A percentile compares a stretch with the other conserved stretches of the same genome.
Conservation (phyloP, 2,113 vertebrate genomes). For the Stegostoma tigrinum region DNA sequence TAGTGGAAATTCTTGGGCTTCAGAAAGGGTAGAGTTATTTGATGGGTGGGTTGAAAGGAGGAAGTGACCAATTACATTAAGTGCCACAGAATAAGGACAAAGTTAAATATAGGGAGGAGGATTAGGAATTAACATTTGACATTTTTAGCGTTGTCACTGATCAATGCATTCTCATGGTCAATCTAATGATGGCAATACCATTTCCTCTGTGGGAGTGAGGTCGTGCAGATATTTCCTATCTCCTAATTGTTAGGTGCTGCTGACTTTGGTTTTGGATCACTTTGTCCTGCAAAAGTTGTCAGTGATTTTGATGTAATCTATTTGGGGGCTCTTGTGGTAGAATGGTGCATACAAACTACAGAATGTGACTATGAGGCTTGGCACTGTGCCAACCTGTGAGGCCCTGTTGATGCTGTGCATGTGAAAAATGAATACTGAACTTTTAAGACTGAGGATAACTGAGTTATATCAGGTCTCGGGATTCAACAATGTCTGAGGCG, state of each 20-base stretch:
- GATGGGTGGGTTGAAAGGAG: too few species aligned
- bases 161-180: background rate
- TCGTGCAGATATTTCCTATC: too few species aligned
- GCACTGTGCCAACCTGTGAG: background rate
- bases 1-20: background rate
- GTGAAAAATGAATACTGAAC: too few species aligned
- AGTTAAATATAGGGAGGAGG: background rate
- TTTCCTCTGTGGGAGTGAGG: too few species aligned
- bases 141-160: background rate
- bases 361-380: background rate
- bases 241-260: too few species aligned
- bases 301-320: background rate
- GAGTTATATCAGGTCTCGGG: too few species aligned
- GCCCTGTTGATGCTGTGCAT: too few species aligned
- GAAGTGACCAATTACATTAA: background rate
- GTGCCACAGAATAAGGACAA: background rate
- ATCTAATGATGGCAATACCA: background rate
- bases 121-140: background rate
- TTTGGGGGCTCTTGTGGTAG: background rate
- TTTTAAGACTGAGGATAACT: too few species aligned
- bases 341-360: background rate
- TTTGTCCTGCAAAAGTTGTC: background rate
- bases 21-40: background rate
- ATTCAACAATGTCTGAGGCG: background rate
- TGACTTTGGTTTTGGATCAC: background rate